Percentiles rank a stretch among this genome's conserved stretches.
Conservation (phyloP, 2,797 vertebrate species). For the Poecile montanus region DNA sequence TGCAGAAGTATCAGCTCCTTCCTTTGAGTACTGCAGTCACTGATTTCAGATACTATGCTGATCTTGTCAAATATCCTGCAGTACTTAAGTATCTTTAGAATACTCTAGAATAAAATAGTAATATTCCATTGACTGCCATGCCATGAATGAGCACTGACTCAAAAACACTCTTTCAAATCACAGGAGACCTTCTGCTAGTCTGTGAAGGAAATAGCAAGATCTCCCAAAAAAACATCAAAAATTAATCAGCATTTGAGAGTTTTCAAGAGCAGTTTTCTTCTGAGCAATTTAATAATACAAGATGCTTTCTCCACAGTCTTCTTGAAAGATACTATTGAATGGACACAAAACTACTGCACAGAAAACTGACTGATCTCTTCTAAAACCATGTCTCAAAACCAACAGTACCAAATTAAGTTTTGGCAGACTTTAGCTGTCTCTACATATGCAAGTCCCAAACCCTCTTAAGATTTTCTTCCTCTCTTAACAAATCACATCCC, state of each 20-base stretch:
- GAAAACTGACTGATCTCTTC: background rate
- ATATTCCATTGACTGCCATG: background rate
- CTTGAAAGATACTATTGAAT: background rate
- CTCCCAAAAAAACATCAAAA: background rate
- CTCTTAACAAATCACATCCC: background rate
- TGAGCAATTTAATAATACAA: background rate
- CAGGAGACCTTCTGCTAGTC: background rate
- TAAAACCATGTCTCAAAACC: background rate
- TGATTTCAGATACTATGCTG: background rate
- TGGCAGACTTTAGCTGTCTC: background rate
- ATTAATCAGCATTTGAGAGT: background rate
- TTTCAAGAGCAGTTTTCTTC: background rate
- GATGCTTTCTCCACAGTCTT: background rate
- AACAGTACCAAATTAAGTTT: background rate
- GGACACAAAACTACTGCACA: background rate
- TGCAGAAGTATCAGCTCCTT: background rate
- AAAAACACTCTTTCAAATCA: background rate
- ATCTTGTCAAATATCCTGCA: background rate
- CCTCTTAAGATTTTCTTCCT: background rate
- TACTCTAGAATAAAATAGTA: background rate
- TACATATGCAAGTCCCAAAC: background rate
- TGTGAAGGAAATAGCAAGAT: background rate
- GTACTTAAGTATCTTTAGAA: background rate
- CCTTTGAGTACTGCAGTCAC: background rate
- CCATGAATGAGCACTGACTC: background rate